Conservation (phyloP, 2,113 vertebrate species). For the Chloroceryle aenea region DNA sequence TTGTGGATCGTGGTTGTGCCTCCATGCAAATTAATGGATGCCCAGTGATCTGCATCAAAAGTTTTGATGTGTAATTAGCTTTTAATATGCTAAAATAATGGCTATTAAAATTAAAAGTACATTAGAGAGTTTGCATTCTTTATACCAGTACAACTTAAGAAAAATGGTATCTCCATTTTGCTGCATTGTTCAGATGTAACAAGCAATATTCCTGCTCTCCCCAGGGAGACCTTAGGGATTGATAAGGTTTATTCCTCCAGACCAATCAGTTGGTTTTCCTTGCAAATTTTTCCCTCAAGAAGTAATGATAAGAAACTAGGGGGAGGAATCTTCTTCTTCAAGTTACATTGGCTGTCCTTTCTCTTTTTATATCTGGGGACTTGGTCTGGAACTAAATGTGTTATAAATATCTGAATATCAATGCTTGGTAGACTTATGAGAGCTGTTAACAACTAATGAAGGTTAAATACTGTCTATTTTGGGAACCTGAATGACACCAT, state of each 20-base stretch:
- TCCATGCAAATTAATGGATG: neutral
- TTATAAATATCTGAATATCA: slow-evolving; percentile 38
- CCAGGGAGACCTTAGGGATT: neutral
- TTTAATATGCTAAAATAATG: neutral
- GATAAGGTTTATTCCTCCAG: neutral
- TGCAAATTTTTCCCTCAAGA: neutral
- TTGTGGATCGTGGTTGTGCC: rapidly evolving
- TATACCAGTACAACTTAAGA: neutral
- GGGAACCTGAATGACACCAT: neutral
- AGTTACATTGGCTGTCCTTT: neutral
- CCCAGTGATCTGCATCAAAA: neutral
- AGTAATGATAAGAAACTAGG: neutral
- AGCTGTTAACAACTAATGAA: slow-evolving; percentile 48
- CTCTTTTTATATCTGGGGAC: neutral
- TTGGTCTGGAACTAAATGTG: slow-evolving; percentile 12
- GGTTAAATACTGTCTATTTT: slow-evolving; percentile 50
- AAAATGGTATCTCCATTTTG: neutral
- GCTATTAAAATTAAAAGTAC: neutral
- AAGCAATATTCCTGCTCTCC: neutral
- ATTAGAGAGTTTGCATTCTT: neutral
- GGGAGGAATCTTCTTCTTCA: neutral
- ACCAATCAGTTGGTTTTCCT: neutral
- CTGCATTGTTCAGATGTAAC: neutral
- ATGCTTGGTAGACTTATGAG: slow-evolving; percentile 1
- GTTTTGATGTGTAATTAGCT: neutral